Base-by-base conservation (phyloP, 1,140 invertebrate genomes). In the Babylonia areolata region DNA sequence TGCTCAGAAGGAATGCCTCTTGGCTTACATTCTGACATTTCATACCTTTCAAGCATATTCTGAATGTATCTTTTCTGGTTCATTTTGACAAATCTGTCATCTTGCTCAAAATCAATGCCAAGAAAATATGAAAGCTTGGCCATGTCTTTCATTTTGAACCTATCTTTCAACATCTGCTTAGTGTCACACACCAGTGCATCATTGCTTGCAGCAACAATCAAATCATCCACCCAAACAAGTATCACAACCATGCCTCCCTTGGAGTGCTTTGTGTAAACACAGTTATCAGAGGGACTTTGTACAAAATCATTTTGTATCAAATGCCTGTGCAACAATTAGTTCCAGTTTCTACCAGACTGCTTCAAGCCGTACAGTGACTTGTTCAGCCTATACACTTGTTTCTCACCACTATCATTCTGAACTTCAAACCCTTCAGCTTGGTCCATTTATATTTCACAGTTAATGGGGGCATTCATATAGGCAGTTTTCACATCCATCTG, bases 211-310 rank as follows among this genome's bases (percentile, higher is more conserved):
- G 12, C 82, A 75, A 84, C 69, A 40, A 75, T 84, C 17, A 84
- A 84, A 84, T 75, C 82, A 84, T 84, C 82, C 35, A 84, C 82
- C 82, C 82, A 84, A 23, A 84, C 64, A 64, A 84, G 58, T n/a
- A 84, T 33, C 54, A 84, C 35, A 84, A 31, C 77, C 17, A 75
- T 78, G 11, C 28, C 75, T 69, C 28, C 39, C 15, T 39, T 1
- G 20, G 3, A 78, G 3, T 40, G 51, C 77, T 71, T 84, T 33
- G 37, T 84, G 12, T 71, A 84, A 5, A 84, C 64, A 84, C n/a
- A n/a, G n/a, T n/a, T n/a, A n/a, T n/a, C 82, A 84, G 20, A 69
- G 15, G 9, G 31, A 84, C 23, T 69, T 46, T 84, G 9, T 20
- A 75, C 82, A 75, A 75, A 84, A 20, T 33, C 64, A 71, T 84